These are phyloP conservation scores for Novumbra hubbsi DNA, from an alignment of 2,797 vertebrate species.

Conservation along the genomic window DNA sequence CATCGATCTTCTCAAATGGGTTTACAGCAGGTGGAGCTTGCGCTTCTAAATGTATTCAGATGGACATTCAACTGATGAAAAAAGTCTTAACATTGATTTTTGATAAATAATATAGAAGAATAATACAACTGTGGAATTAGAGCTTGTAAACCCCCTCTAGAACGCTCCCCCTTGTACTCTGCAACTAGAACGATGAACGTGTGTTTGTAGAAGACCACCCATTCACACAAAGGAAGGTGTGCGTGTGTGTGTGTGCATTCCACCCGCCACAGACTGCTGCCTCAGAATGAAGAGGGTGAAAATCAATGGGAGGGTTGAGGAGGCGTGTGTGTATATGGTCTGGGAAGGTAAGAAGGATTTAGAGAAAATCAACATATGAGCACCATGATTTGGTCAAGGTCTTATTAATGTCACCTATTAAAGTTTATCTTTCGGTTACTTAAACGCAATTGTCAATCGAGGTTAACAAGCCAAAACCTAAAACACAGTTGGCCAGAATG, in stretches of 20 bases:
- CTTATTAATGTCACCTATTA: conserved; percentile 6
- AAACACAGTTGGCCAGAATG: too few species aligned
- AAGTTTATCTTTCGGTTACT: too few species aligned
- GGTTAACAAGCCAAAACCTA: too few species aligned
- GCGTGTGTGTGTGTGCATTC: neutral
- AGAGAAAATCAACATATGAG: conserved; percentile 23
- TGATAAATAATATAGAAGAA: neutral
- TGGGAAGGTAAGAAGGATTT: neutral
- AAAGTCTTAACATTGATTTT: neutral
- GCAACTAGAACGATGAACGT: conserved; percentile 25
- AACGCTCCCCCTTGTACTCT: conserved; percentile 25
- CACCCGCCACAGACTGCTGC: neutral
- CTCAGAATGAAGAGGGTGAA: neutral
- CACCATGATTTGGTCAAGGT: conserved; percentile 16
- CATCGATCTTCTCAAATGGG: neutral
- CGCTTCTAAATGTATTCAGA: neutral
- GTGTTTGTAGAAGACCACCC: conserved; percentile 46
- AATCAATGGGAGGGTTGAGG: neutral
- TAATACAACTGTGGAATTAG: neutral
- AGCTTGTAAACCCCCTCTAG: neutral
- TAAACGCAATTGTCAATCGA: too few species aligned
- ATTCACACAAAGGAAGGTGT: conserved; percentile 18
- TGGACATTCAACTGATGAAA: neutral
- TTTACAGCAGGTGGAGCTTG: neutral
- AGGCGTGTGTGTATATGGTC: neutral